These are phyloP conservation scores for Protobothrops flavoviridis DNA, from an alignment of 2,113 vertebrate genomes.

Conservation along the genomic window DNA sequence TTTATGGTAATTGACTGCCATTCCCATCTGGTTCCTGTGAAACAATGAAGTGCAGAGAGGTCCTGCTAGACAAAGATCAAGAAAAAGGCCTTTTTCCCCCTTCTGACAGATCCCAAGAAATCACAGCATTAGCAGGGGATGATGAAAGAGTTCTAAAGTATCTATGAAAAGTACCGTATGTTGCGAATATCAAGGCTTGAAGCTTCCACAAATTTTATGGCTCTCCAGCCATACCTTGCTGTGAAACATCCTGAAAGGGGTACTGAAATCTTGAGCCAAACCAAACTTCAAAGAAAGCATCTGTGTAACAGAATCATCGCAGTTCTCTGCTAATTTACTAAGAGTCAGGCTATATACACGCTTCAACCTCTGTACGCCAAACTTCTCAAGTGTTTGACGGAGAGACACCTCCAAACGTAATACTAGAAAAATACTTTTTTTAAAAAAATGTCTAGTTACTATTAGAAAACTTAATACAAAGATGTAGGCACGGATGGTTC, in stretches of 20 bases:
- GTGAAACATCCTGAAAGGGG: slow-evolving; percentile 50
- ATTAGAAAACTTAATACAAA: neutral
- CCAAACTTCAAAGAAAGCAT: slow-evolving; percentile 68
- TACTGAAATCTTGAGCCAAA: slow-evolving; percentile 47
- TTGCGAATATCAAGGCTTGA: slow-evolving; percentile 60
- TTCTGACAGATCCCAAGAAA: slow-evolving; percentile 52
- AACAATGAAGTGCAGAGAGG: slow-evolving; percentile 58
- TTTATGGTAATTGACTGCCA: slow-evolving; percentile 67
- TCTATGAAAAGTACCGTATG: slow-evolving; percentile 61
- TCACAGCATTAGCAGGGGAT: slow-evolving; percentile 48
- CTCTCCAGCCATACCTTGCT: slow-evolving; percentile 59
- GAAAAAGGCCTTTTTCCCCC: slow-evolving; percentile 49
- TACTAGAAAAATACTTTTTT: slow-evolving; percentile 41
- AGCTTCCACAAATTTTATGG: slow-evolving; percentile 58
- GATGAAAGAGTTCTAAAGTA: slow-evolving; percentile 60
- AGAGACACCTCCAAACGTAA: slow-evolving; percentile 47
- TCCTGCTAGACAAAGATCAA: slow-evolving; percentile 37
- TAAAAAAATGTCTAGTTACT: slow-evolving; percentile 47
- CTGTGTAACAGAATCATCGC: slow-evolving; percentile 64
- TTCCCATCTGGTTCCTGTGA: slow-evolving; percentile 68
- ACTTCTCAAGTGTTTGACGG: slow-evolving; percentile 56
- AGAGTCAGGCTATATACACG: slow-evolving; percentile 56
- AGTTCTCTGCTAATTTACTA: slow-evolving; percentile 63
- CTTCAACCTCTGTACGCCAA: slow-evolving; percentile 54
- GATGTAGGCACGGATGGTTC: neutral